Base-by-base conservation (phyloP, 2,888 invertebrate genomes). In the Belgica antarctica region DNA sequence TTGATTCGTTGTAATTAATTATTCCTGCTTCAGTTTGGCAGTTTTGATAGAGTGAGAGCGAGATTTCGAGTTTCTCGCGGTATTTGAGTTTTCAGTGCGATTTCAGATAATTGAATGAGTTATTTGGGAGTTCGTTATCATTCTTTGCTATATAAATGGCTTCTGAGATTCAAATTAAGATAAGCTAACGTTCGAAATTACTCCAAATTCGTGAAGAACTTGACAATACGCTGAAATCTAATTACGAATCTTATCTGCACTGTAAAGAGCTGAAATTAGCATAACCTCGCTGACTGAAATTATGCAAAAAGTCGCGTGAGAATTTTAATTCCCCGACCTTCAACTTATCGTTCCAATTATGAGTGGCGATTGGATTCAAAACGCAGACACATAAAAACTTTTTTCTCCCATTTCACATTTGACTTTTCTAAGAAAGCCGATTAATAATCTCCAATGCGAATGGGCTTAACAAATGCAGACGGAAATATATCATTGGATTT, bases 401-500 rank as follows among this genome's bases (percentile, higher is more conserved):
- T 41, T 41, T 41, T 41, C 12, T 41, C 41, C 15, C 41, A 10
- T 41, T 52, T 52, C 52, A 8, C 22, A 8, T 52, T 52, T 7
- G 17, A 22, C 52, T 17, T 52, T 52, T 52, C 52, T 52, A 22
- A 52, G 41, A 41, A 41, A 3, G 10, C 4, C 12, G 22, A 52
- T 12, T 22, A 52, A 22, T 52, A 52, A 52, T 52, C 52, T 17
- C 52, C 52, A 52, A 52, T 52, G 28, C 61, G 61, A 61, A 61
- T 61, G 61, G 7, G 61, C 24, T 61, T 61, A 61, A 3, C 24
- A 27, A 24, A 10, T n/a, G 27, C 61, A 61, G 61, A 61, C 61
- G 22, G 27, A 27, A 61, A 61, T 61, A 61, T 61, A 61, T 61
- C 61, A 61, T 61, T 61, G 61, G 61, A 61, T 27, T 61, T 24